Percentiles rank a stretch among this genome's conserved stretches.
These are phyloP conservation scores for Cephonodes hylas DNA, from an alignment of 2,888 invertebrate genomes.

Conservation along the genomic window DNA sequence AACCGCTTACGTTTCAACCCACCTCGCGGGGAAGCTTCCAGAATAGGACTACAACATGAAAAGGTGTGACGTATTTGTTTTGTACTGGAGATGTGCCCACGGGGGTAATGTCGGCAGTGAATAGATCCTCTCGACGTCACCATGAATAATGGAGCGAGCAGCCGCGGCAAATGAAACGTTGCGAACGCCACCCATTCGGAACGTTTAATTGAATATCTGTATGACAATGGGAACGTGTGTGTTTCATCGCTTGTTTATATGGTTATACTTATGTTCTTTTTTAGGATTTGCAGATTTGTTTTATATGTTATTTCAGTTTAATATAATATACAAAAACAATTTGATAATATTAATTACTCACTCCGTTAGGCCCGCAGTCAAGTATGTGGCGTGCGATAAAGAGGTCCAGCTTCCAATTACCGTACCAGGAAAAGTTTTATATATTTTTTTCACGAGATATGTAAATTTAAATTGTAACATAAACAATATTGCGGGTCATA, in stretches of 20 bases:
- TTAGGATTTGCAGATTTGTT: too few relatives aligned
- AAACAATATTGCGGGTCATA: neutral
- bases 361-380: too few relatives aligned
- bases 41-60: neutral
- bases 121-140: slow-evolving; percentile 21
- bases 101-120: neutral
- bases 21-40: neutral
- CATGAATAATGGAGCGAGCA: slow-evolving; percentile 47
- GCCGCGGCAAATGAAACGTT: slow-evolving; percentile 44
- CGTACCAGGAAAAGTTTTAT: too few relatives aligned
- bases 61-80: slow-evolving; percentile 3
- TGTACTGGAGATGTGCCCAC: neutral
- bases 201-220: slow-evolving; percentile 20
- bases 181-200: slow-evolving; percentile 27
- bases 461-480: neutral
- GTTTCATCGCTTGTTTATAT: neutral
- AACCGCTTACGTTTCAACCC: neutral
- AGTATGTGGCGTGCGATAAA: too few relatives aligned
- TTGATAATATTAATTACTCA: too few relatives aligned
- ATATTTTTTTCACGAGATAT: too few relatives aligned
- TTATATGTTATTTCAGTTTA: too few relatives aligned
- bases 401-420: too few relatives aligned
- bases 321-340: too few relatives aligned
- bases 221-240: neutral
- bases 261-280: neutral